Conservation (phyloP, 2,113 vertebrate species). For the Podarcis cretensis region DNA sequence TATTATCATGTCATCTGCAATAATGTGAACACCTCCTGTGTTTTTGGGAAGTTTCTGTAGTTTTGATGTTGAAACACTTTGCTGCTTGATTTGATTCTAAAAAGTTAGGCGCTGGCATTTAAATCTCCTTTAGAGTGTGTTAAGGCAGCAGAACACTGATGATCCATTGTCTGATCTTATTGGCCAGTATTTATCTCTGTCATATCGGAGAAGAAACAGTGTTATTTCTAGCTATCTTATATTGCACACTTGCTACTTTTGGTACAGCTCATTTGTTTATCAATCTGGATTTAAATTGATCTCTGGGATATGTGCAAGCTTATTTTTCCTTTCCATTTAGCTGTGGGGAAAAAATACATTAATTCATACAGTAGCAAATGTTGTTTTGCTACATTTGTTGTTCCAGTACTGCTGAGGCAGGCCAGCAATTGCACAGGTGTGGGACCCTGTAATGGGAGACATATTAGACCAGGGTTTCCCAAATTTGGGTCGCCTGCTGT, state of each 20-base stretch:
- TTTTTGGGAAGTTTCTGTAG: conserved; percentile 53
- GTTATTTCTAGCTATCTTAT: conserved; percentile 54
- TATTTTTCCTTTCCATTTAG: not conserved
- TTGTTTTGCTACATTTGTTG: not conserved
- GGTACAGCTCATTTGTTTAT: conserved; percentile 53
- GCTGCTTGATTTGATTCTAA: conserved; percentile 60
- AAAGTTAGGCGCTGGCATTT: conserved; percentile 55
- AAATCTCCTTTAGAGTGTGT: conserved; percentile 67
- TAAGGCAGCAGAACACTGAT: conserved; percentile 64
- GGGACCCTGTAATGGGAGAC: no score
- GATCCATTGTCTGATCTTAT: conserved; percentile 69
- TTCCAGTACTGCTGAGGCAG: not conserved
- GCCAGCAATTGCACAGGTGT: not conserved
- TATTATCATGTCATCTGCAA: conserved; percentile 63
- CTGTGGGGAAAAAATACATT: not conserved
- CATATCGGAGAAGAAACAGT: conserved; percentile 60
- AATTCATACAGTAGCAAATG: not conserved
- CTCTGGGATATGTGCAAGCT: conserved; percentile 10
- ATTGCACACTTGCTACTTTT: conserved; percentile 47
- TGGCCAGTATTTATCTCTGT: conserved; percentile 68
- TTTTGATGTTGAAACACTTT: conserved; percentile 59
- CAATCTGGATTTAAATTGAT: conserved; percentile 47
- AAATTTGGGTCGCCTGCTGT: no score
- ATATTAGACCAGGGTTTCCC: no score
- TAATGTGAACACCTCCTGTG: conserved; percentile 61